These are phyloP conservation scores for Thalassarche chlororhynchos DNA, from an alignment of 2,113 vertebrate species.

Conservation along the genomic window DNA sequence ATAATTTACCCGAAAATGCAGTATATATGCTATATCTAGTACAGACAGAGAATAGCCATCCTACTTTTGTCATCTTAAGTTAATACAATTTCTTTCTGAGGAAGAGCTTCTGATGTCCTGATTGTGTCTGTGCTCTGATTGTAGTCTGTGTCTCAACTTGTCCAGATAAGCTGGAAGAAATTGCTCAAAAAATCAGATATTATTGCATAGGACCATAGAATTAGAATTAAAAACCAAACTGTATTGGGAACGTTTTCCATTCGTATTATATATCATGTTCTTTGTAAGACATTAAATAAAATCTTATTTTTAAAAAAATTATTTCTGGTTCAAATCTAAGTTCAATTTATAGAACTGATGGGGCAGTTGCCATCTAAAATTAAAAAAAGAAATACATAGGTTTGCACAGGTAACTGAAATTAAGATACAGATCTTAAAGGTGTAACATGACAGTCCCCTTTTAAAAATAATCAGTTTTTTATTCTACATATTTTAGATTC, in stretches of 20 bases:
- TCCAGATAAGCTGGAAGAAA: background rate
- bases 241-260: background rate
- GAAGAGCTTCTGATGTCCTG: background rate
- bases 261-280: fast-evolving
- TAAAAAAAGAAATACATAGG: background rate
- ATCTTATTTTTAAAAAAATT: background rate
- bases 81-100: background rate
- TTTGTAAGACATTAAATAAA: background rate
- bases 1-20: background rate
- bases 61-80: background rate
- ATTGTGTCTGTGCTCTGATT: background rate
- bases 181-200: background rate
- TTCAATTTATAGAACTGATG: background rate
- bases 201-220: background rate
- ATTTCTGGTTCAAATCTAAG: background rate
- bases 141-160: background rate
- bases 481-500: background rate
- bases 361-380: background rate
- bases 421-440: background rate
- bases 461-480: background rate
- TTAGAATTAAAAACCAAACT: background rate
- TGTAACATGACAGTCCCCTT: background rate
- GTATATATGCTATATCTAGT: background rate
- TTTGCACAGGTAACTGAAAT: background rate
- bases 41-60: background rate